Evolutionary conservation across 2,797 vertebrate genomes (phyloP), one percentile per base, ranked within the genome.

Genomic region (Lates japonicus): DNA sequence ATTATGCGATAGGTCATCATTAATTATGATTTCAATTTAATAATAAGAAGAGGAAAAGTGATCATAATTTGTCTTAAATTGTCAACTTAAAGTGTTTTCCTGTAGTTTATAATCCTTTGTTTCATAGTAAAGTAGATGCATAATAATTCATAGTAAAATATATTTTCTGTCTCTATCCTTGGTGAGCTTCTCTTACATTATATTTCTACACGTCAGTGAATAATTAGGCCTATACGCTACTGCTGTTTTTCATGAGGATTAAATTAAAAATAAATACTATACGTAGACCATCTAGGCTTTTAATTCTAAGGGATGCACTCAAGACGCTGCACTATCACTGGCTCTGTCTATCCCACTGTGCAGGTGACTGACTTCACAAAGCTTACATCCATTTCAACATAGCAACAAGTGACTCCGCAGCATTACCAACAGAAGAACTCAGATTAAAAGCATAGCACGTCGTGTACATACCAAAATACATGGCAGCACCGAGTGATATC

Each of bases 401-500:
- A 86, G 90, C 91, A 93, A 94, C 93, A 94, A 91, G 93, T 94
- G 88, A 76, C 54, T 84, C 65, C 19, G 44, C 66, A 48, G 70
- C 82, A 39, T 33, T 5, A 22, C 12, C 41, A 31, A 37, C 37
- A 51, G 35, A 22, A 9, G 20, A 57, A 70, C 25, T 59, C 65
- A 64, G 33, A 76, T 25, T 0, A 54, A 81, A 85, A 61, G 20
- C 39, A 55, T 0, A 8, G 58, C 12, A 70, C 25, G 12, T 49
- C 52, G 55, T 82, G 80, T 89, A 93, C 92, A 7, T 89, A 94
- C 93, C 93, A 70, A 93, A 93, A 88, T 92, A 92, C 93, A 93
- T 93, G 72, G 22, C 78, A 41, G 65, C 75, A 33, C 46, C 62
- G 14, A 57, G 33, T 41, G 74, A 76, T 33, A 42, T 86, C 89